phyloP scores from a whole-genome alignment of 30 jellyfish, hydroid and myxozoan species.

The Rhopilema esculentum region DNA sequence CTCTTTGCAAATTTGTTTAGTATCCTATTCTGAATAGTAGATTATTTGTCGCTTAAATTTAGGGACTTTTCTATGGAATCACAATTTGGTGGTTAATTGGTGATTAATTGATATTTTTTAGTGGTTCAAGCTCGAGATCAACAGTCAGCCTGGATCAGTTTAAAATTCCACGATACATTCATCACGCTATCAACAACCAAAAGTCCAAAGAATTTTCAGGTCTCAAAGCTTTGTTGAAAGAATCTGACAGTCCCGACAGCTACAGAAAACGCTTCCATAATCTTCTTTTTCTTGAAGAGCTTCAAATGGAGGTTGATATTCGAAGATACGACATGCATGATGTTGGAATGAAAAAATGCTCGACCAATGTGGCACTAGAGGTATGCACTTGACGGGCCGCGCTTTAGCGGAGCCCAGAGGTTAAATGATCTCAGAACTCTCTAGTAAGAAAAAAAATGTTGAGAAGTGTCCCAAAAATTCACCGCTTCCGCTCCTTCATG shows the following conservation, averaged over 20 bases:
- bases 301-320: slow-evolving; percentile 62
- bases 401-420: too few relatives aligned
- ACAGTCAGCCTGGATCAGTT: not conserved
- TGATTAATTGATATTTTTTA: not conserved
- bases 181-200: slow-evolving; percentile 18
- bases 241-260: not conserved
- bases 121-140: not conserved
- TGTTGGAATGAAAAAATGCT: slow-evolving; percentile 1
- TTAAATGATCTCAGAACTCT: too few relatives aligned
- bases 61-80: too few relatives aligned
- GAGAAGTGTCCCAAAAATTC: too few relatives aligned
- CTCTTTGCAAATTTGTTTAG: too few relatives aligned
- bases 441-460: too few relatives aligned
- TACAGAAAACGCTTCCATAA: slow-evolving; percentile 24
- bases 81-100: too few relatives aligned
- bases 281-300: slow-evolving; percentile 52
- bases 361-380: slow-evolving; percentile 15
- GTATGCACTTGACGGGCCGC: too few relatives aligned
- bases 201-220: slow-evolving; percentile 29
- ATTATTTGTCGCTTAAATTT: too few relatives aligned
- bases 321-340: slow-evolving; percentile 20
- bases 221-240: slow-evolving; percentile 1
- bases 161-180: slow-evolving; percentile 8
- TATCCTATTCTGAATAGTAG: too few relatives aligned
- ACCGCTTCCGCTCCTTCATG: too few relatives aligned